Evolutionary conservation across 2,113 vertebrate species (phyloP).

Genomic region (Hydrochoerus hydrochaeris): DNA sequence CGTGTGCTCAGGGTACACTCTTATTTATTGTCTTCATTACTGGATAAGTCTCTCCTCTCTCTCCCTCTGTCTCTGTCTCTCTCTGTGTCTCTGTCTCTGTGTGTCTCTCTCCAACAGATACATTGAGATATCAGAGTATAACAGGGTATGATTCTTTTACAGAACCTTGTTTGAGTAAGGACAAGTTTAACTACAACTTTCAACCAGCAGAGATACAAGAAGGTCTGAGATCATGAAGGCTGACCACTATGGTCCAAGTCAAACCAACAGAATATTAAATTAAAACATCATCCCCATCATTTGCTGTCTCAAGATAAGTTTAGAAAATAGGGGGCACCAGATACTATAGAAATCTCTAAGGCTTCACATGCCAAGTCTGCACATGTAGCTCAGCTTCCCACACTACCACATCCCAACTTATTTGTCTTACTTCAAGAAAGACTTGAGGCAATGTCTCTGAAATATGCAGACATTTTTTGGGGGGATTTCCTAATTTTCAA

Average conservation of each 20-base stretch:
- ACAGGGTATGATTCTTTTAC: neutral
- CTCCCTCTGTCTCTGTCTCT: neutral
- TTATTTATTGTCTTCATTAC: neutral
- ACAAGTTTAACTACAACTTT: neutral
- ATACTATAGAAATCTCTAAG: neutral
- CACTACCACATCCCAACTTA: constrained; percentile 72
- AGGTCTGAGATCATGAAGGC: neutral
- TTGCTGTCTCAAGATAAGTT: neutral
- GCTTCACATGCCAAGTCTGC: neutral
- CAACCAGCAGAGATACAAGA: neutral
- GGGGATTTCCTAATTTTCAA: neutral
- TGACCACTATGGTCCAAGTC: neutral
- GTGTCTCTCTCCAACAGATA: neutral
- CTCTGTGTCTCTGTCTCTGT: neutral
- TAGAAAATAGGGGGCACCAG: neutral
- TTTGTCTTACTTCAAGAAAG: constrained; percentile 81
- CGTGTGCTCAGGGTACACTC: neutral
- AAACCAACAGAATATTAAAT: neutral
- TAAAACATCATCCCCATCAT: neutral
- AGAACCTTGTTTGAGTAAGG: neutral
- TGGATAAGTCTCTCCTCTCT: neutral
- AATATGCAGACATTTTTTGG: constrained; percentile 5
- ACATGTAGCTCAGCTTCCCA: constrained; percentile 17
- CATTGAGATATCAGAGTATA: neutral
- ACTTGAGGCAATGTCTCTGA: constrained; percentile 60